These are phyloP conservation scores for Sterna hirundo DNA, from an alignment of 2,113 vertebrate species.

Conservation along the genomic window DNA sequence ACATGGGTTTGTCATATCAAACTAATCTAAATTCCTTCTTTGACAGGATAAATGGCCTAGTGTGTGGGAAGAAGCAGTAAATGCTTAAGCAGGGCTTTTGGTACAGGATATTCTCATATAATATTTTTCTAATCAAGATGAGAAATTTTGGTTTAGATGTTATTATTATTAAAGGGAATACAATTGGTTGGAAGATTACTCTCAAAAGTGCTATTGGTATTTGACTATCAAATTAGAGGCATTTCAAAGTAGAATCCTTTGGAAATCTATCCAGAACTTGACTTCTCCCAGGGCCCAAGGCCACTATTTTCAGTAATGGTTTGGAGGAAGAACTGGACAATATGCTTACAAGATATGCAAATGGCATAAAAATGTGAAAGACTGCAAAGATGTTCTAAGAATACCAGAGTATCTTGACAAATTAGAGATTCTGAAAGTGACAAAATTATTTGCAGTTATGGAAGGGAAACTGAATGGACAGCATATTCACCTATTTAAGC, in stretches of 20 bases:
- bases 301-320: neutral
- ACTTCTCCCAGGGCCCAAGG: neutral
- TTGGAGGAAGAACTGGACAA: neutral
- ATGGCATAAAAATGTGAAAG: neutral
- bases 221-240: neutral
- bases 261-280: neutral
- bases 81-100: neutral
- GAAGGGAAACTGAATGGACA: neutral
- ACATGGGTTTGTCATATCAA: neutral
- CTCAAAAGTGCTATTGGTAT: neutral
- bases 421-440: neutral
- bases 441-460: neutral
- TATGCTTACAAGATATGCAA: neutral
- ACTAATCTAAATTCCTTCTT: neutral
- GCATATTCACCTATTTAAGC: neutral
- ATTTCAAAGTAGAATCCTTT: neutral
- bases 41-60: neutral
- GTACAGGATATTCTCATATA: neutral
- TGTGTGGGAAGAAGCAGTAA: neutral
- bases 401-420: neutral
- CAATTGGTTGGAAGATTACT: neutral
- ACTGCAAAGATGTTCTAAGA: neutral
- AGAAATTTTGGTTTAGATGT: neutral
- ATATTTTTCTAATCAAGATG: neutral
- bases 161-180: neutral